A percentile compares a stretch with the other conserved stretches of the same genome.
Evolutionary conservation across 1,140 invertebrate species (phyloP).

Genomic region (Drosophila fuyamai): DNA sequence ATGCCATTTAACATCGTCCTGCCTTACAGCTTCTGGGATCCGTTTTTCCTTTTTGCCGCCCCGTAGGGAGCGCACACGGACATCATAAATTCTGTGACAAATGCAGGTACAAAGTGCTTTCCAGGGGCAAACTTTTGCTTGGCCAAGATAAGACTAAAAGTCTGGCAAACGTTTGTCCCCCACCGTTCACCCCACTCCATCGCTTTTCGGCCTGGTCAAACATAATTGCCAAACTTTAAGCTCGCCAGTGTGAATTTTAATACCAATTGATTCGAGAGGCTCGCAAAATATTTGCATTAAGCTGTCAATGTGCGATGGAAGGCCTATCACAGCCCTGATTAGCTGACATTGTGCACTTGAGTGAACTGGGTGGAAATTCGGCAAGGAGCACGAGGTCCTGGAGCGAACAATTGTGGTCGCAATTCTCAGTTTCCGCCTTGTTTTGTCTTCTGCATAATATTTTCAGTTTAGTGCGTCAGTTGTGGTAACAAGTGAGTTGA

Average conservation of each 20-base stretch:
- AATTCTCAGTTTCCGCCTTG: slow-evolving; percentile 60
- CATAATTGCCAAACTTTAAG: slow-evolving; percentile 70
- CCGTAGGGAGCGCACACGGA: slow-evolving; percentile 22
- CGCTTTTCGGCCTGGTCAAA: slow-evolving; percentile 5
- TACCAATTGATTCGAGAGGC: slow-evolving; percentile 67
- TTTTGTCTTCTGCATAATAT: slow-evolving; percentile 71
- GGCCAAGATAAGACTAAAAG: slow-evolving; percentile 39
- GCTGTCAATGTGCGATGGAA: slow-evolving; percentile 41
- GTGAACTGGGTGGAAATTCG: background rate
- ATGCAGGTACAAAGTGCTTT: slow-evolving; percentile 74
- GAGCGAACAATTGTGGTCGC: slow-evolving; percentile 49
- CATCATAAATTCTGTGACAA: slow-evolving; percentile 79
- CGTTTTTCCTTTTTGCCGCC: background rate
- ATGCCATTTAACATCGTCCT: slow-evolving; percentile 14
- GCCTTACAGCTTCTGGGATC: slow-evolving; percentile 5
- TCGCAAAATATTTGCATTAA: slow-evolving; percentile 70
- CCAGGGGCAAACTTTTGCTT: slow-evolving; percentile 63
- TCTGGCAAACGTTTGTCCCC: slow-evolving; percentile 9
- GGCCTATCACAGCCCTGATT: slow-evolving; percentile 55
- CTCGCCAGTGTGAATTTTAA: slow-evolving; percentile 53
- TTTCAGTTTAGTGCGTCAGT: slow-evolving; percentile 77
- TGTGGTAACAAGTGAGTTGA: slow-evolving; percentile 79
- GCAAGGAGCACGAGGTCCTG: background rate
- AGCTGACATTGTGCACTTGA: slow-evolving; percentile 46
- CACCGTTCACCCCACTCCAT: background rate